Percentiles rank a stretch among this genome's conserved stretches.
Evolutionary conservation across 2,888 invertebrate species (phyloP).

Genomic region (Catocala fraxini): DNA sequence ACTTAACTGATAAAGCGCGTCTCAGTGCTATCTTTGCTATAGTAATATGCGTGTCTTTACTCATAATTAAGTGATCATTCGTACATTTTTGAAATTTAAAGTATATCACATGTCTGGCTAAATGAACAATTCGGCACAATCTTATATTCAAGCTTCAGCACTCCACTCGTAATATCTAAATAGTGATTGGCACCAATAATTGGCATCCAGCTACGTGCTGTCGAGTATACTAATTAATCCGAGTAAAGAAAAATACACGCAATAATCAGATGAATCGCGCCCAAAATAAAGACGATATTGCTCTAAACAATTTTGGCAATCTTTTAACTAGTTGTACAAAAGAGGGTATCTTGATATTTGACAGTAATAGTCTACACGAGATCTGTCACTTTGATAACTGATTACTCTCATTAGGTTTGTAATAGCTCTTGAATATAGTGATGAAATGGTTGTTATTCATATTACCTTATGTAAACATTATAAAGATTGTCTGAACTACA

Average conservation of each 20-base stretch:
- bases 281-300: constrained; percentile 9
- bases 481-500: too few species aligned
- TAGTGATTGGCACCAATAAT: constrained; percentile 28
- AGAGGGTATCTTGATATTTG: constrained; percentile 19
- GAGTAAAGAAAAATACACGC: constrained; percentile 8
- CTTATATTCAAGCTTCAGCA: constrained; percentile 10
- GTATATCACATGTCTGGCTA: neutral
- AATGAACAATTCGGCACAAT: constrained; percentile 9
- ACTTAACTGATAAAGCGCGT: constrained; percentile 63
- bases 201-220: constrained; percentile 15
- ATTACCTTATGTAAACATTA: too few species aligned
- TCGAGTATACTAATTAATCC: constrained; percentile 15
- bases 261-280: constrained; percentile 8
- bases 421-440: neutral
- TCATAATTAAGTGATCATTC: constrained; percentile 34
- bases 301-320: constrained; percentile 1
- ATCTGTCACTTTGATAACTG: constrained; percentile 17
- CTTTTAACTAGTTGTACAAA: neutral
- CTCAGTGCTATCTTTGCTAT: constrained; percentile 48
- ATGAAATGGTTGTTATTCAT: too few species aligned
- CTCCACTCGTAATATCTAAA: constrained; percentile 26
- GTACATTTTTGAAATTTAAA: constrained; percentile 28
- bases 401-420: constrained; percentile 20
- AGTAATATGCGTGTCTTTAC: constrained; percentile 36
- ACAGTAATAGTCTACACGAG: neutral